A percentile compares a stretch with the other conserved stretches of the same genome.
These are phyloP conservation scores for Chunga burmeisteri DNA, from an alignment of 2,113 vertebrate species.

Conservation along the genomic window DNA sequence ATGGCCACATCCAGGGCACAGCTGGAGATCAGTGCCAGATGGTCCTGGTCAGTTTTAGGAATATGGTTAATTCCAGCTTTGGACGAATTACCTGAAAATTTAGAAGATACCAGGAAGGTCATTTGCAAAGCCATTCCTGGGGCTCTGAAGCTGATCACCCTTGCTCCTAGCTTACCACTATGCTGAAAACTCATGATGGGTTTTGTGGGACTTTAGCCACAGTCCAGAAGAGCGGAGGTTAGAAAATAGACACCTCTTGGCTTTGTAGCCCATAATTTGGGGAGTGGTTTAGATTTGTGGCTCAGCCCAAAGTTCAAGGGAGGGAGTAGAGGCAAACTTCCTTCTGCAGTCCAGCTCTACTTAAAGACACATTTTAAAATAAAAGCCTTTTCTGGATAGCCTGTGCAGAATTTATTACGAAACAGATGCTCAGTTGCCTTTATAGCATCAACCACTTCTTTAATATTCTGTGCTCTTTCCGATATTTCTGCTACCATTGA, in stretches of 20 bases:
- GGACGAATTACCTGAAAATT: neutral
- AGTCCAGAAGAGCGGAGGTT: neutral
- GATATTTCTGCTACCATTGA: neutral
- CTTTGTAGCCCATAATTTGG: constrained; percentile 21
- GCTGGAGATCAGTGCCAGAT: neutral
- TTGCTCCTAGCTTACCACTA: neutral
- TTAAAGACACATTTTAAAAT: neutral
- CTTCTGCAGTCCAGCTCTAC: neutral
- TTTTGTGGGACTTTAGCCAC: neutral
- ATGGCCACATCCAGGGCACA: neutral
- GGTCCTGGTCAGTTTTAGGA: neutral
- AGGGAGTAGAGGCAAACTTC: neutral
- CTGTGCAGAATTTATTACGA: neutral
- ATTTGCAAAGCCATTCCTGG: neutral
- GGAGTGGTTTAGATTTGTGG: neutral
- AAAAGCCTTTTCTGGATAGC: neutral
- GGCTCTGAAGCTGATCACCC: neutral
- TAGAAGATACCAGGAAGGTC: neutral
- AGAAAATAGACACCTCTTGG: constrained; percentile 37
- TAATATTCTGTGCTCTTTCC: neutral
- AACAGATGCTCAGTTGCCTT: neutral
- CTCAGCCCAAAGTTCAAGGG: constrained; percentile 16
- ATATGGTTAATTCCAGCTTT: neutral
- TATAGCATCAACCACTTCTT: neutral
- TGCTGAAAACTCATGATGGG: neutral